Percentiles rank a stretch among this genome's conserved stretches.
Conservation (phyloP, 2,888 invertebrate genomes). For the Thymelicus acteon region DNA sequence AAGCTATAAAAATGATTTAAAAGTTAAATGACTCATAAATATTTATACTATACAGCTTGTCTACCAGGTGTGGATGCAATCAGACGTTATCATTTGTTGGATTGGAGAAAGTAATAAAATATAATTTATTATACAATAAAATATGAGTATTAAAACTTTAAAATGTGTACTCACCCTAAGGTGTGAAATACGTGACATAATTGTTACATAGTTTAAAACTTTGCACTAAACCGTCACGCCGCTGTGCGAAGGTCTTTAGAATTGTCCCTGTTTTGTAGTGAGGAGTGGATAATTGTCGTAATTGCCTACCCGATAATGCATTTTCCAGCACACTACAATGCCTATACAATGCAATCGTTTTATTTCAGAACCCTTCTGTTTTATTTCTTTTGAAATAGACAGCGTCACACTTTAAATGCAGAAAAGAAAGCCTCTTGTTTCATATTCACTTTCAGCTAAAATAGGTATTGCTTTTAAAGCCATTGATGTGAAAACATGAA, state of each 20-base stretch:
- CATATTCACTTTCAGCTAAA: conserved; percentile 32
- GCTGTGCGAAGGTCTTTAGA: conserved; percentile 28
- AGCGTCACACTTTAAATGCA: conserved; percentile 18
- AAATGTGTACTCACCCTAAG: conserved; percentile 35
- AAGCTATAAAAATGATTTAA: too few relatives aligned
- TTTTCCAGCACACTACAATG: conserved; percentile 34
- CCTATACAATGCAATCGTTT: conserved; percentile 34
- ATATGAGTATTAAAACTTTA: too few relatives aligned
- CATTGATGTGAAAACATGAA: conserved; percentile 15
- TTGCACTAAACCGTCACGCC: conserved; percentile 26
- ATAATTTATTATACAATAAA: too few relatives aligned
- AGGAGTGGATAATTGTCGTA: conserved; percentile 30
- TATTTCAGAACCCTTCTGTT: conserved; percentile 30
- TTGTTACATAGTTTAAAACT: conserved; percentile 43
- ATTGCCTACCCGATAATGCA: conserved; percentile 36
- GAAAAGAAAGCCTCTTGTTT: conserved; percentile 25
- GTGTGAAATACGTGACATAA: conserved; percentile 40
- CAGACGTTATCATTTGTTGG: too few relatives aligned
- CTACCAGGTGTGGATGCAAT: too few relatives aligned
- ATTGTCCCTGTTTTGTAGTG: conserved; percentile 30
- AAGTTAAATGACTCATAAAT: too few relatives aligned
- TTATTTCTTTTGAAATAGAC: conserved; percentile 35
- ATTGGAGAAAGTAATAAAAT: too few relatives aligned
- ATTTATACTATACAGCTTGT: too few relatives aligned
- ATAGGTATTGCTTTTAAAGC: conserved; percentile 29